Evolutionary conservation across 2,888 invertebrate genomes (phyloP).

Genomic region (Andrena bicolor): DNA sequence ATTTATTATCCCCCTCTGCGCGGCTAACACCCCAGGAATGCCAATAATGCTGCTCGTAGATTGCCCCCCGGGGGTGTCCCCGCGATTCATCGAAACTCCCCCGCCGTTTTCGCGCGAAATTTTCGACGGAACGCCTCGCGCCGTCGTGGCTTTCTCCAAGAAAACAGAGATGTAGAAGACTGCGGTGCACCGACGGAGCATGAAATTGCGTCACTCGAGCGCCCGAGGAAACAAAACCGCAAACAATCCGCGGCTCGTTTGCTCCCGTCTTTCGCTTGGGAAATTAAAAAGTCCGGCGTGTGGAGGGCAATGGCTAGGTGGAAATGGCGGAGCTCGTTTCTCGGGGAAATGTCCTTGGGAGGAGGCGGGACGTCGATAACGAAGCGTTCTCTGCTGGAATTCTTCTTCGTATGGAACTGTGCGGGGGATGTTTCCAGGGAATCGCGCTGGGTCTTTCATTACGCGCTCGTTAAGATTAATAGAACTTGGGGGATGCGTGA

Average conservation of each 20-base stretch:
- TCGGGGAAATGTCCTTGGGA: neutral
- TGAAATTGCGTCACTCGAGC: slow-evolving; percentile 19
- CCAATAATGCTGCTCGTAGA: neutral
- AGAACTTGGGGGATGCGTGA: too few species aligned
- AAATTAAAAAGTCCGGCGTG: slow-evolving; percentile 25
- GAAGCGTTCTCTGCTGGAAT: slow-evolving; percentile 9
- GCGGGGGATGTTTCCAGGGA: too few species aligned
- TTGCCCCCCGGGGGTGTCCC: neutral
- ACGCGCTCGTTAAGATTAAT: neutral
- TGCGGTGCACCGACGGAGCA: too few species aligned
- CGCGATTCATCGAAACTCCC: neutral
- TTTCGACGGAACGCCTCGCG: neutral
- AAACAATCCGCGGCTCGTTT: slow-evolving; percentile 13
- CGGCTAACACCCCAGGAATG: neutral
- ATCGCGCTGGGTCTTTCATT: neutral
- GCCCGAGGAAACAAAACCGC: slow-evolving; percentile 18
- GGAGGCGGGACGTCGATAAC: neutral
- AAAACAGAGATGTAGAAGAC: neutral
- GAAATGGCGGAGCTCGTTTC: neutral
- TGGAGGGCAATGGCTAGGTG: neutral
- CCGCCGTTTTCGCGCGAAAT: slow-evolving; percentile 3
- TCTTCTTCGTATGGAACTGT: neutral
- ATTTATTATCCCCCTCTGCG: slow-evolving; percentile 19
- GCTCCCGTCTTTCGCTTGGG: slow-evolving; percentile 3
- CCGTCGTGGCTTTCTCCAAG: neutral